These are phyloP conservation scores for Lithosia quadra DNA, from an alignment of 2,888 invertebrate genomes.

Conservation along the genomic window DNA sequence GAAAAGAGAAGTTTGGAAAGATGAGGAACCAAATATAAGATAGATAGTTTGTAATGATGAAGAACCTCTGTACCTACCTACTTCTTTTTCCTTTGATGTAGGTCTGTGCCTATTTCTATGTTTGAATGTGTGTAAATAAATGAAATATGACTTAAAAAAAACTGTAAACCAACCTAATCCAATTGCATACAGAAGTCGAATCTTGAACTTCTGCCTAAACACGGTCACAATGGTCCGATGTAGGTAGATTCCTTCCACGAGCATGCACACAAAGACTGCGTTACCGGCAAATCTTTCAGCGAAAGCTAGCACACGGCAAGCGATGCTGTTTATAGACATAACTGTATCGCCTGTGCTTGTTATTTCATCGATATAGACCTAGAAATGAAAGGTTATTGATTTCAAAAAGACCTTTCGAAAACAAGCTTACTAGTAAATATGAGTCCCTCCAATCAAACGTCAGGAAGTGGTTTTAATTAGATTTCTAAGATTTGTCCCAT, in stretches of 20 bases:
- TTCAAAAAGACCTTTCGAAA: no score
- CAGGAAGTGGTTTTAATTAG: no score
- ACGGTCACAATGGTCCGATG: slow-evolving; percentile 89
- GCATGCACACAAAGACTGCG: slow-evolving; percentile 90
- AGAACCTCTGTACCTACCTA: no score
- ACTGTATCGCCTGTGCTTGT: slow-evolving; percentile 76
- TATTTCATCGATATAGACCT: slow-evolving; percentile 87
- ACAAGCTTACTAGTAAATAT: no score
- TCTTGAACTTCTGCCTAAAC: slow-evolving; percentile 86
- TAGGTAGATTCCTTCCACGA: slow-evolving; percentile 89
- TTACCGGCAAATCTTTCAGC: slow-evolving; percentile 86
- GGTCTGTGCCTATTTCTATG: no score
- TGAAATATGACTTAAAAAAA: not conserved
- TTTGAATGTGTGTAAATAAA: no score
- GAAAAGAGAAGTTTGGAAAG: not conserved
- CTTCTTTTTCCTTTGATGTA: no score
- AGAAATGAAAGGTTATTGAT: no score
- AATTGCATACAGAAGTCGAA: slow-evolving; percentile 76
- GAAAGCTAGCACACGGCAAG: slow-evolving; percentile 86
- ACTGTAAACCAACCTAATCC: slow-evolving; percentile 72
- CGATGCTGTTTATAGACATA: slow-evolving; percentile 81
- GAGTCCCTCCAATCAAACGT: no score
- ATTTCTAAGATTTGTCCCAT: no score
- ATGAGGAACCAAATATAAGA: not conserved
- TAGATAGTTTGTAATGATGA: no score